Evolutionary conservation across 2,888 invertebrate genomes (phyloP), one percentile per base, ranked within the genome.

Genomic region (Ligdia adustata): DNA sequence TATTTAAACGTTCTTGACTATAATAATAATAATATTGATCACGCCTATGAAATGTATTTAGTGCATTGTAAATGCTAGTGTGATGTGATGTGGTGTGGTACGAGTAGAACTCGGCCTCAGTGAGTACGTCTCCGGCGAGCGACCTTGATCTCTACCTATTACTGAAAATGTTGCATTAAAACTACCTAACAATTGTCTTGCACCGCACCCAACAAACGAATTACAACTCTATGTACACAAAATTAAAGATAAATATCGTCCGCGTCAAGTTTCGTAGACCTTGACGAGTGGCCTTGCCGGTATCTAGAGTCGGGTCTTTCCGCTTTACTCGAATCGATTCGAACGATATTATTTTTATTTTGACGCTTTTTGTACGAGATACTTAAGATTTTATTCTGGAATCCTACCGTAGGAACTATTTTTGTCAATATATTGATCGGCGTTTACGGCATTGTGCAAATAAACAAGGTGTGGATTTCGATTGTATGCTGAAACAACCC

Each of bases 311-410:
- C 80, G 85, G 83, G 77, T 89, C 88, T 88, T 90, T 90, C 89
- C 89, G 89, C 88, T 87, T 90, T 86, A 80, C 81, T 75, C 79
- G 83, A 86, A 83, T 86, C 85, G 82, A 84, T 84, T 86, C 75
- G 78, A 81, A 80, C 78, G 74, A 79, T 76, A 79, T 77, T 78
- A 79, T 82, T 82, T 81, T 80, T 76, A 75, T 76, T 73, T 64
- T 28, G 37, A 67, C 49, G 56, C 55, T 51, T 61, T 60, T 66
- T 64, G 62, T 52, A 24, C 20, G 24, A 12, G 38, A 22, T 48
- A 52, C 52, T 56, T 55, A 46, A 55, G 39, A 27, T 52, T 52
- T 41, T 31, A 39, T 52, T 43, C 45, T 47, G 40, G 28, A 37
- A 43, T 41, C 40, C 43, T 47, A 39, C 7, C 32, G 20, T 20